A percentile compares a stretch with the other conserved stretches of the same genome.
These are phyloP conservation scores for Gallinago media DNA, from an alignment of 2,113 vertebrate genomes.

Conservation along the genomic window DNA sequence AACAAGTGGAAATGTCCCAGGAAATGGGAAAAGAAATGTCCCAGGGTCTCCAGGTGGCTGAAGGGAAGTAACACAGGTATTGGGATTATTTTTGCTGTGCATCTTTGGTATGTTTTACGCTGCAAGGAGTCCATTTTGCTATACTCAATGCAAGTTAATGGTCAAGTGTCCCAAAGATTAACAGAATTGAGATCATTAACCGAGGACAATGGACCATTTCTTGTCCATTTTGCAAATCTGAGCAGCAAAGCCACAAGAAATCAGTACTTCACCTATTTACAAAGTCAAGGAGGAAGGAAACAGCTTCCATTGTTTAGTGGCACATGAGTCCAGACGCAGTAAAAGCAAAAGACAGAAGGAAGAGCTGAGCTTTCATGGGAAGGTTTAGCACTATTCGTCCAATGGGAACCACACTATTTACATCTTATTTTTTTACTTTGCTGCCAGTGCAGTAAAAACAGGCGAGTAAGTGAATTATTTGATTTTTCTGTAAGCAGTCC, in stretches of 20 bases:
- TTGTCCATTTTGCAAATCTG: neutral
- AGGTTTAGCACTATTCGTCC: neutral
- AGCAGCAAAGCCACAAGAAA: neutral
- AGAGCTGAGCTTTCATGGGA: neutral
- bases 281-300: neutral
- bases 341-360: neutral
- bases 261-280: neutral
- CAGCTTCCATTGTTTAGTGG: neutral
- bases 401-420: neutral
- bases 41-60: neutral
- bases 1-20: neutral
- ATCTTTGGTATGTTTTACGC: neutral
- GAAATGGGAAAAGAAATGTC: neutral
- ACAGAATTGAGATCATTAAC: neutral
- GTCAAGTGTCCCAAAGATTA: neutral
- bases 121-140: neutral
- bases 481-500: neutral
- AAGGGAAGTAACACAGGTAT: neutral
- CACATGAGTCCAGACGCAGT: neutral
- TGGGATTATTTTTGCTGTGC: neutral
- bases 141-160: neutral
- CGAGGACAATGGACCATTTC: neutral
- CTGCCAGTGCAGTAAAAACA: neutral
- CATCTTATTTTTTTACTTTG: neutral
- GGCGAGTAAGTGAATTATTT: neutral